Evolutionary conservation across 1,140 invertebrate species (phyloP), one percentile per base, ranked within the genome.

Genomic region (Uloborus diversus): DNA sequence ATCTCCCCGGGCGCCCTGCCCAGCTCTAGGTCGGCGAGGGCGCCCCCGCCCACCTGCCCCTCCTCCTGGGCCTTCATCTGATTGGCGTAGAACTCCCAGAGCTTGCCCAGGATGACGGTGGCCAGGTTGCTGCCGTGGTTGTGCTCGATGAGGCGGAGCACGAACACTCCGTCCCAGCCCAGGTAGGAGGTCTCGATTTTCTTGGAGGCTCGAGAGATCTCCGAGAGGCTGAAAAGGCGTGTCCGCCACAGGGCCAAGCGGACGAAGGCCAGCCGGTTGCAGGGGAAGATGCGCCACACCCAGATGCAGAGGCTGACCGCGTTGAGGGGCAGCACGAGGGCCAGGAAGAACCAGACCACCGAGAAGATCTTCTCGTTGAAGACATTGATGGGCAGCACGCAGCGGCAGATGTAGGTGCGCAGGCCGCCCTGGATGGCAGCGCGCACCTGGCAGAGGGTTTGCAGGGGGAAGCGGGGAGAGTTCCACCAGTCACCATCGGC

Each of bases 311-410:
- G 82, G 49, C 83, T 84, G 73, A 86, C 81, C 42, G 85, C 82
- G 68, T 87, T 87, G 32, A 87, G 82, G 13, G 86, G 86, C 37
- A 87, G 81, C 17, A 87, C 75, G 64, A 86, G 80, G 14, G 85
- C 87, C 51, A 87, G 83, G 82, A 86, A 87, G 79, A 87, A 88
- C 86, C 86, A 87, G 47, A 88, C 84, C 65, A 88, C 85, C 4
- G 85, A 85, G 78, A 89, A 89, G 75, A 89, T 89, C 82, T 89
- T 89, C 83, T 89, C 89, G 83, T 89, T 89, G 85, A 89, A 89
- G 32, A 89, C 85, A 81, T 89, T 89, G 82, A 89, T 89, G 28
- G 89, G 89, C 71, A 89, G 83, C 20, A 89, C 88, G 80, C 89
- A 89, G 81, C 89, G 89, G 30, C 86, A 87, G n/a, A 85, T 86